Evolutionary conservation across 2,888 invertebrate genomes (phyloP).

Genomic region (Tiliacea aurago): DNA sequence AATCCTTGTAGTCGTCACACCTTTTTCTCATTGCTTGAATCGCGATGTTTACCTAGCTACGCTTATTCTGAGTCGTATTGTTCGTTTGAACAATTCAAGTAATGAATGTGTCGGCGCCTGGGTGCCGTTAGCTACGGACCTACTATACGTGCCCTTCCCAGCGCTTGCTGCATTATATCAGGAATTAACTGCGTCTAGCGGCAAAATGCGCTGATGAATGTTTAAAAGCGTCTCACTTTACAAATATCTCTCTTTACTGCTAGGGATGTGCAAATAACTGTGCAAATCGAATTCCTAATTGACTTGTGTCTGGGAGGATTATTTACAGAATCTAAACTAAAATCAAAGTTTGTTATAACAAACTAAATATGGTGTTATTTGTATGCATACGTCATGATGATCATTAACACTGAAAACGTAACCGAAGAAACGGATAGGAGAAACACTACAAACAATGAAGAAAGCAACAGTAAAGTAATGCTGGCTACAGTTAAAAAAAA

Average conservation of each 20-base stretch:
- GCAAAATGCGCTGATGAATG: constrained; percentile 47
- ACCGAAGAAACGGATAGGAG: neutral
- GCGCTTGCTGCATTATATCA: constrained; percentile 49
- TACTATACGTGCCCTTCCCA: constrained; percentile 55
- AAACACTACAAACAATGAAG: neutral
- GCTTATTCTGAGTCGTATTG: constrained; percentile 39
- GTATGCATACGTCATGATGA: neutral
- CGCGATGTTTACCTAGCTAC: constrained; percentile 28
- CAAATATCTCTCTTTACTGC: constrained; percentile 18
- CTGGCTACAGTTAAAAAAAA: constrained; percentile 7
- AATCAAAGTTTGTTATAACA: neutral
- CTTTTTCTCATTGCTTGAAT: constrained; percentile 27
- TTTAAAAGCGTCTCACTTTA: constrained; percentile 41
- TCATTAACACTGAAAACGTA: neutral
- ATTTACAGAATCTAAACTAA: neutral
- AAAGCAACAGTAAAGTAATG: constrained; percentile 12
- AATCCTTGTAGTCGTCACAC: constrained; percentile 8
- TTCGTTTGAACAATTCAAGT: constrained; percentile 62
- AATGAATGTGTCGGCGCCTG: constrained; percentile 62
- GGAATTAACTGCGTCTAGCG: constrained; percentile 56
- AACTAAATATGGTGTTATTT: neutral
- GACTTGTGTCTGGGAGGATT: neutral
- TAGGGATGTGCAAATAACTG: constrained; percentile 18
- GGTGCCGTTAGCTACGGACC: constrained; percentile 52
- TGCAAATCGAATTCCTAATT: too few relatives aligned